Evolutionary conservation across 2,888 invertebrate genomes (phyloP).

Genomic region (Acronicta psi): DNA sequence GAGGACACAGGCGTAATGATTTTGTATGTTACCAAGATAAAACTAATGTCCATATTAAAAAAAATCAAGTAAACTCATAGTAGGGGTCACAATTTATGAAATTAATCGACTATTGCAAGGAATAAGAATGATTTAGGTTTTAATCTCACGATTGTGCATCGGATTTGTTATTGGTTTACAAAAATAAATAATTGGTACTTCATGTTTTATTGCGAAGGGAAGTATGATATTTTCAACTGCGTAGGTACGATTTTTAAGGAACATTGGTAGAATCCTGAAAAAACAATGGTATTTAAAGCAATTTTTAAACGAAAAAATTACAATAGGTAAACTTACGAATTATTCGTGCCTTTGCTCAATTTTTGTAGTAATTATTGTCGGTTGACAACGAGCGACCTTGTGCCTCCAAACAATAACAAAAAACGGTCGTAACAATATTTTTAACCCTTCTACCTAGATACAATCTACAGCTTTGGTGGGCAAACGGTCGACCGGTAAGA

Average conservation of each 20-base stretch:
- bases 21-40: no score
- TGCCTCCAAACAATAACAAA: slow-evolving; percentile 1
- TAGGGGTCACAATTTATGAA: slow-evolving; percentile 55
- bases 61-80: slow-evolving; percentile 20
- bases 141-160: slow-evolving; percentile 61
- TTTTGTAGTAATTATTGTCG: no score
- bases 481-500: slow-evolving; percentile 47
- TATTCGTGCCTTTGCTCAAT: no score
- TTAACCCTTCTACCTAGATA: slow-evolving; percentile 56
- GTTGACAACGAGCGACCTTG: neutral
- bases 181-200: slow-evolving; percentile 60
- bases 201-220: slow-evolving; percentile 49
- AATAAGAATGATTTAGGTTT: slow-evolving; percentile 69
- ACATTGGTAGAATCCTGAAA: no score
- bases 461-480: slow-evolving; percentile 61
- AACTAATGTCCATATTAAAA: no score
- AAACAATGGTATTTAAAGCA: no score
- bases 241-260: no score
- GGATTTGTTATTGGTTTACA: slow-evolving; percentile 47
- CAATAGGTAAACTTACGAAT: no score
- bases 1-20: no score
- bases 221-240: slow-evolving; percentile 47
- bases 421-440: slow-evolving; percentile 15
- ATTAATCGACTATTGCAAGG: slow-evolving; percentile 62
- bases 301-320: no score